Base-by-base conservation (phyloP, 2,888 invertebrate species). In the Agapetus fuscipes region DNA sequence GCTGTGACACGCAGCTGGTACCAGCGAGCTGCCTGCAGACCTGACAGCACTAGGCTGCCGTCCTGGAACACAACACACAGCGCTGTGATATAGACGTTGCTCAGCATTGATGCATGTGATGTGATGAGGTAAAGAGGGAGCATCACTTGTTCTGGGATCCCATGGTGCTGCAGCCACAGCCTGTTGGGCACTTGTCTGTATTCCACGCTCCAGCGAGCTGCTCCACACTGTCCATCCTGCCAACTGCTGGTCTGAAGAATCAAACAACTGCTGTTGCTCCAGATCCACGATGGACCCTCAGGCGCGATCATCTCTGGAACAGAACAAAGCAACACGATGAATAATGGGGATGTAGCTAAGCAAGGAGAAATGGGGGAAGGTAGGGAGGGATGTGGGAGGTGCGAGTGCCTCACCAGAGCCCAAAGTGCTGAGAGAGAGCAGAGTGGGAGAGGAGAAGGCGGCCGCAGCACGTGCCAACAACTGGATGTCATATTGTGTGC, bases 211-310 rank as follows among this genome's bases (percentile, higher is more conserved):
- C 84, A 84, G 49, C 78, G 75, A 39, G 75, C 71, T 51, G 90
- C 77, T 9, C 80, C 76, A 59, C 93, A 93, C 16, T 88, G 89
- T 3, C 83, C 84, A 53, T 82, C 82, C 41, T 80, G 81, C 91
- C 91, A 93, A 10, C 83, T 78, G 15, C 80, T 76, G 36, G 89
- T 66, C 58, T 85, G 83, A 25, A 91, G 67, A 53, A 78, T 76
- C 15, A 88, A 75, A 48, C 83, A 83, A 0, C 84, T 81, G 26
- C 84, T 74, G 60, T 91, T 93, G 46, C 85, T 79, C 56, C 78
- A 73, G 41, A 91, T 64, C 58, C 90, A 78, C 54, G 86, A 83
- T 49, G 76, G 78, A 45, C 79, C 78, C 29, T 74, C 70, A 0
- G 89, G 86, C 16, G 80, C 65, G 36, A 74, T 66, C 12, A 78